Evolutionary conservation across 1,140 invertebrate species (phyloP).

Genomic region (Cotesia glomerata): DNA sequence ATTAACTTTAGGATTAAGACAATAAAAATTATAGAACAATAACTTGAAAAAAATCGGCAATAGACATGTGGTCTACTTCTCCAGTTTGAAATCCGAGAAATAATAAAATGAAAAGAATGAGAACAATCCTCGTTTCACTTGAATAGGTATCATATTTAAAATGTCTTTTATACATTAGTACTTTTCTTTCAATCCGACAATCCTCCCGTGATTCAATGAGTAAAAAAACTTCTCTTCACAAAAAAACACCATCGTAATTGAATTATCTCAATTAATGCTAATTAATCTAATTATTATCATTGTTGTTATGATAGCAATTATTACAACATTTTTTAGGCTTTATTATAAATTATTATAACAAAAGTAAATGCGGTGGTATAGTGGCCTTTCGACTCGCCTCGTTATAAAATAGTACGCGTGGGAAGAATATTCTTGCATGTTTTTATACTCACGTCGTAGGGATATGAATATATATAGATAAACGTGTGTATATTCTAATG

Average conservation of each 20-base stretch:
- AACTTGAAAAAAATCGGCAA: no score
- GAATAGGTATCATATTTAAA: not conserved
- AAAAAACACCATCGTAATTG: no score
- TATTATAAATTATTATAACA: not conserved
- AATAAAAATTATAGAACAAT: no score
- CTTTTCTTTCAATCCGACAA: no score
- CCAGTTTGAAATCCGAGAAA: not conserved
- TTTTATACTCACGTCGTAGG: not conserved
- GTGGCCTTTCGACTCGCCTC: constrained; percentile 12
- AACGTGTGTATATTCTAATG: not conserved
- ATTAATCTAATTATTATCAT: no score
- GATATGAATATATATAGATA: not conserved
- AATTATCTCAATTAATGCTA: no score
- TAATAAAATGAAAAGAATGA: constrained; percentile 11
- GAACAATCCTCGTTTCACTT: not conserved
- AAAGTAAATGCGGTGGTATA: no score
- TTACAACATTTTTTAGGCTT: not conserved
- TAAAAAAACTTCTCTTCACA: no score
- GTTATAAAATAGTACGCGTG: constrained; percentile 13
- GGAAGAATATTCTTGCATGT: constrained; percentile 10
- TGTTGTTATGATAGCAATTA: not conserved
- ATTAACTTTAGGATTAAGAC: no score
- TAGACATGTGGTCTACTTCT: not conserved
- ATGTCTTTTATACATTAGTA: not conserved
- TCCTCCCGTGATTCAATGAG: no score